Base-by-base conservation (phyloP, 2,113 vertebrate species). In the Stictonetta naevosa region DNA sequence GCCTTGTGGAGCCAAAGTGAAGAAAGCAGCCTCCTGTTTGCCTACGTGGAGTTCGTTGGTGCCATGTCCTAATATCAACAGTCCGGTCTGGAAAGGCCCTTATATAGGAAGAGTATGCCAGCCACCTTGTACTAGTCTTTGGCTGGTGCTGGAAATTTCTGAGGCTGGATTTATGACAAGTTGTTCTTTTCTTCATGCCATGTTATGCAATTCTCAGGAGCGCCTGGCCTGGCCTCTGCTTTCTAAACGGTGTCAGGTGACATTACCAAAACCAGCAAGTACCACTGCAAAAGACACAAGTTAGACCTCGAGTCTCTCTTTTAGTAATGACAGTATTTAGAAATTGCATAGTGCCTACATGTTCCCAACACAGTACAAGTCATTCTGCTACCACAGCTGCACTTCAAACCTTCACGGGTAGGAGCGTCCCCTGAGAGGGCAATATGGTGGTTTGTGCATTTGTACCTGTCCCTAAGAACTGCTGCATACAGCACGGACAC, bases 101-200 rank as follows among this genome's bases (percentile, higher is more conserved):
- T 90, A 64, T 63, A 75, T 72, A 84, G 69, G 29, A 84, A 84
- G 68, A 26, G 15, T 56, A 81, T 86, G 75, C 55, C 60, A 89
- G 52, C 25, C 53, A 81, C 77, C 73, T 79, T 2, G 0, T 52
- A 59, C 28, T 53, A 38, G 19, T 72, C 62, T 76, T 92, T 84
- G 82, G 69, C 59, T 69, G 72, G 23, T 29, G 46, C 16, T 81
- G 58, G 59, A 66, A 63, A 36, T 46, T 71, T 87, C n/a, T 50
- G 44, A 76, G 55, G 63, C 68, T 91, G 46, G n/a, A 92, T 91
- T 92, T 89, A 84, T 67, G 64, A 72, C 46, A 90, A 80, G 40
- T 29, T 77, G 31, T 69, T 93, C 42, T 82, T 60, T 79, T 34
- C 72, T 50, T 91, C 5, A 2, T 60, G 53, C 71, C 33, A 5